Evolutionary conservation across 2,113 vertebrate species (phyloP), one percentile per base, ranked within the genome.

Genomic region (Colossoma macropomum): DNA sequence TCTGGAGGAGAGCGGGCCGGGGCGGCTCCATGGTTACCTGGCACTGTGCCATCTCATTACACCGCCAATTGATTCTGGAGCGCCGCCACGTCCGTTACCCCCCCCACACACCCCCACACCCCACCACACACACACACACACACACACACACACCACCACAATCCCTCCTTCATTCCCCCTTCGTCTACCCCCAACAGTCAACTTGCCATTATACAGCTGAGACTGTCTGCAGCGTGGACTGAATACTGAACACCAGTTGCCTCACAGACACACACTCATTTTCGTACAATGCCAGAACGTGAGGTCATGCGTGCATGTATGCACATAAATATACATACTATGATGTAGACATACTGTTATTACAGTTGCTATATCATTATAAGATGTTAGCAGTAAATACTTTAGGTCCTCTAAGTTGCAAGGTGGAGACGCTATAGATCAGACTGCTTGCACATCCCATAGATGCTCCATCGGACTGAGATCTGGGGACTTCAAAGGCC

Each of bases 61-160:
- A 95, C 93, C 91, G 92, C 92, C 93, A 94, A 94, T 95, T 94
- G 94, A 95, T 94, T 95, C 92, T 94, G 93, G 93, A 92, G 90
- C 91, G 89, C 89, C 88, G 93, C 94, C 94, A 94, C 88, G 91
- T 94, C 93, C 93, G 91, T 91, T 91, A 81, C 87, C 88, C 88
- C 89, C 87, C 85, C 50, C 68, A 73, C 86, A 82, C 34, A 27
- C 28, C 27, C 77, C 56, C 34, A 23, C 45, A 71, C 65, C 66
- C 87, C 84, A n/a, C 50, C 50, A 68, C 87, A 79, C 52, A 5
- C 41, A 5, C 41, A 38, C 70, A 45, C 84, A 80, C 80, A 56
- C 28, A 84, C 32, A 75, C 72, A 72, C 71, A n/a, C n/a, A n/a
- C 85, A 79, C 69, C 79, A 65, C 84, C 81, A 81, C 70, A 32